phyloP scores from a whole-genome alignment of 2,888 invertebrate genomes.

The Agonopterix subpropinquella region DNA sequence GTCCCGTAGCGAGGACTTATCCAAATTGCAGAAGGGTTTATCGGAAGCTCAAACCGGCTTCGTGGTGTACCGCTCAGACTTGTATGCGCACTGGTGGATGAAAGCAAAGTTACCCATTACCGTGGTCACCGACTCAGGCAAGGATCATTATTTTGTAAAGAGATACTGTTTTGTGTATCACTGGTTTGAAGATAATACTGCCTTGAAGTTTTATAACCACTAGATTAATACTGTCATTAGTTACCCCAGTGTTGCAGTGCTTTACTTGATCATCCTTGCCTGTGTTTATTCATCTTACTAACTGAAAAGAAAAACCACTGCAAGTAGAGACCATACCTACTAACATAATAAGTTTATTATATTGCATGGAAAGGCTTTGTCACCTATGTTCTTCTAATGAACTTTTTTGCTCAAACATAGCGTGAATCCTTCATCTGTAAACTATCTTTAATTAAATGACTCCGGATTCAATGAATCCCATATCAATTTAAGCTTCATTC shows the following conservation, averaged over 20 bases:
- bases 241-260: constrained; percentile 73
- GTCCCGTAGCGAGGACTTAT: constrained; percentile 65
- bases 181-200: constrained; percentile 71
- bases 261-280: constrained; percentile 77
- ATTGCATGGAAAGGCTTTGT: constrained; percentile 61
- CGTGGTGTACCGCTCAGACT: constrained; percentile 85
- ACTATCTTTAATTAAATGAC: no score
- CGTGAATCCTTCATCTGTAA: no score
- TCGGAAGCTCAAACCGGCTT: constrained; percentile 58
- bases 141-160: constrained; percentile 76
- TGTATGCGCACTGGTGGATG: constrained; percentile 96
- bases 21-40: constrained; percentile 60
- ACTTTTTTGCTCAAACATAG: no score
- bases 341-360: constrained; percentile 47
- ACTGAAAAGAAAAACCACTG: constrained; percentile 53
- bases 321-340: constrained; percentile 59
- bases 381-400: constrained; percentile 21
- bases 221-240: constrained; percentile 67
- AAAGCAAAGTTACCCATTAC: constrained; percentile 86
- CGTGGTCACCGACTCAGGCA: constrained; percentile 77
- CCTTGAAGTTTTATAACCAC: constrained; percentile 72
- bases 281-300: constrained; percentile 74
- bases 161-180: constrained; percentile 71
- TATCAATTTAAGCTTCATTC: no score
- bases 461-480: no score